Evolutionary conservation across 2,888 invertebrate species (phyloP), one percentile per base, ranked within the genome.

Genomic region (Yponomeuta plumbellus): DNA sequence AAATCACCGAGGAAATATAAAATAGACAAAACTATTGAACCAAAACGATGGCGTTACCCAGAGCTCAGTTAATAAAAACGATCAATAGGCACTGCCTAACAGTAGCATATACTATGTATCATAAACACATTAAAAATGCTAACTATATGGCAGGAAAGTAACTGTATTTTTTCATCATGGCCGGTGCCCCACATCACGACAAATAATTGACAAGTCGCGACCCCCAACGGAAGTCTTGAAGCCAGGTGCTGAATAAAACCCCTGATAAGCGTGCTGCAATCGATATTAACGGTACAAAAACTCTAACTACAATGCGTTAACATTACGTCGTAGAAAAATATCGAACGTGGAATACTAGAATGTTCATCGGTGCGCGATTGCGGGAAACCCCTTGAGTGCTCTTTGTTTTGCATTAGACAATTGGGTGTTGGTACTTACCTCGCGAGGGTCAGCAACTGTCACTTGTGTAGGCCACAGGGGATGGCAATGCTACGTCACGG

Each of bases 301-400:
- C 20, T 56, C 10, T 11, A 56, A 65, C 65, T 34, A 64, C 20
- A 26, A 1, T 22, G 57, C 11, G 56, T 20, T 64, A 64, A 23
- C 10, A 34, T 34, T 26, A 63, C 40, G n/a, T 56, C 22, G 65
- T 17, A 52, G 44, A 8, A 17, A 65, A 57, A 21, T 79, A 78
- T 80, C 74, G 79, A 77, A 80, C 76, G 73, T 70, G 71, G 72
- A 71, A 56, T 63, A 74, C 83, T 83, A 81, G 80, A 85, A 84
- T 75, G 75, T 81, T 84, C 58, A 40, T 21, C 81, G 66, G 66
- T 66, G 75, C 80, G 77, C 70, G 66, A 69, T 73, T 68, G 65
- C 72, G 71, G 69, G 70, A 87, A 87, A 85, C 86, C 73, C 58
- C 20, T 13, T 20, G 58, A 59, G 59, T 65, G 65, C 58, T 58